Percentiles rank a stretch among this genome's conserved stretches.
These are phyloP conservation scores for Arenaria interpres DNA, from an alignment of 2,113 vertebrate species.

Conservation along the genomic window DNA sequence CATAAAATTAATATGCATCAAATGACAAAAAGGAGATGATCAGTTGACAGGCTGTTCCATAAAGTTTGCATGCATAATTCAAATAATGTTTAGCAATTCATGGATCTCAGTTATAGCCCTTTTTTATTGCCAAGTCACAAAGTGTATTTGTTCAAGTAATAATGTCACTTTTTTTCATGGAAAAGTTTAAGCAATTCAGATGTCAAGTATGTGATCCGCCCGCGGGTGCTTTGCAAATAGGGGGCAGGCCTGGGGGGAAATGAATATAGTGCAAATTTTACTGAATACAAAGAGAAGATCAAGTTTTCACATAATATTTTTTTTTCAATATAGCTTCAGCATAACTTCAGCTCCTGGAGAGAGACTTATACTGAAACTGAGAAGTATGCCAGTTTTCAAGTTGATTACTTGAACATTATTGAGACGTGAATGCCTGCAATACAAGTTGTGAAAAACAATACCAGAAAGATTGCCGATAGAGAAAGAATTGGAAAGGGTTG, in stretches of 20 bases:
- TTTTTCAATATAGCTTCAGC: background rate
- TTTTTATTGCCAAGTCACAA: conserved; percentile 47
- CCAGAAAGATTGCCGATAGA: background rate
- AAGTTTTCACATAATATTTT: background rate
- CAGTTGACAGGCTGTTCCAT: conserved; percentile 54
- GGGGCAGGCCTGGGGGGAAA: background rate
- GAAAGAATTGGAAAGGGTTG: background rate
- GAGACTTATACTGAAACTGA: background rate
- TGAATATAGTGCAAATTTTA: background rate
- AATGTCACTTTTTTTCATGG: background rate
- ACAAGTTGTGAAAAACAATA: background rate
- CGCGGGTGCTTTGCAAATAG: background rate
- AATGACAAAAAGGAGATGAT: conserved; percentile 58
- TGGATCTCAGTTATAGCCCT: background rate
- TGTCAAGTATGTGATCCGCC: background rate
- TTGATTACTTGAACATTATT: background rate
- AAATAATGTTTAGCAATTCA: conserved; percentile 41
- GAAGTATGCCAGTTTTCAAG: background rate
- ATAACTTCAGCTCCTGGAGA: background rate
- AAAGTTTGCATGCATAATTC: conserved; percentile 64
- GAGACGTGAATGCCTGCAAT: background rate
- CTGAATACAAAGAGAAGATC: background rate
- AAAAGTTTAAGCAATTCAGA: conserved; percentile 33
- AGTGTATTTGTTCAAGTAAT: conserved; percentile 39
- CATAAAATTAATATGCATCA: conserved; percentile 70